Evolutionary conservation across 92 coral and sea anemone species (phyloP).

Genomic region (Epizoanthus fatuus): DNA sequence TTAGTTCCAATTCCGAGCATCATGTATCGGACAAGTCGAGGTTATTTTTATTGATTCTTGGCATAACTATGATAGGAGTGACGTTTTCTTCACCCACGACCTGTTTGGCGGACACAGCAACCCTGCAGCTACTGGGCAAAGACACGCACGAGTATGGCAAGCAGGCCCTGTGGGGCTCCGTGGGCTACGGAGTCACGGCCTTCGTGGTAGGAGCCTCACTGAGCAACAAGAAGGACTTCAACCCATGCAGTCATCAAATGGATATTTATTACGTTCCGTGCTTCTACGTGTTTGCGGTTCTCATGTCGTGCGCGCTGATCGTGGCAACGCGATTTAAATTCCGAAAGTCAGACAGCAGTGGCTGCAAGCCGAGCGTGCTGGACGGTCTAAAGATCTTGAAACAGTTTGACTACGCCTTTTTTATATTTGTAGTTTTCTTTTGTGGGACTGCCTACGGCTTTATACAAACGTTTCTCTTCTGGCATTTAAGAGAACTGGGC

Average conservation of each 20-base stretch:
- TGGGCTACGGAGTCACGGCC: slow-evolving; percentile 94
- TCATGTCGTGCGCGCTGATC: slow-evolving; percentile 83
- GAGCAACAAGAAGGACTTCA: slow-evolving; percentile 81
- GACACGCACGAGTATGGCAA: slow-evolving; percentile 97
- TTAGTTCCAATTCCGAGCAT: slow-evolving; percentile 79
- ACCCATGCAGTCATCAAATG: slow-evolving; percentile 94
- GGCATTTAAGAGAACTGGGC: slow-evolving; percentile 97
- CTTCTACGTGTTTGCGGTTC: slow-evolving; percentile 84
- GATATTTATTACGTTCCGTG: slow-evolving; percentile 94
- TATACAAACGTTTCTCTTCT: slow-evolving; percentile 95
- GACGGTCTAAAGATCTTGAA: slow-evolving; percentile 73
- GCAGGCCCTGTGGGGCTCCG: slow-evolving; percentile 98
- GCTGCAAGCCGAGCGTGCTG: slow-evolving; percentile 73
- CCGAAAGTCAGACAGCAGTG: slow-evolving; percentile 70
- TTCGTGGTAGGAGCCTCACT: slow-evolving; percentile 93
- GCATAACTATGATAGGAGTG: slow-evolving; percentile 80
- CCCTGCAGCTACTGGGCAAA: slow-evolving; percentile 92
- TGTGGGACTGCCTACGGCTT: slow-evolving; percentile 98
- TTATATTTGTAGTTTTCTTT: slow-evolving; percentile 91
- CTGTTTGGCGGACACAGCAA: slow-evolving; percentile 98
- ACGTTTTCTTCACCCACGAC: slow-evolving; percentile 95
- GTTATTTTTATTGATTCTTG: slow-evolving; percentile 81
- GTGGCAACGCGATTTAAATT: slow-evolving; percentile 95
- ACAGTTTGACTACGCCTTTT: slow-evolving; percentile 86
- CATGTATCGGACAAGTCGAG: slow-evolving; percentile 87